These are phyloP conservation scores for Drosophila repleta DNA, from an alignment of 1,140 invertebrate species.

Conservation along the genomic window DNA sequence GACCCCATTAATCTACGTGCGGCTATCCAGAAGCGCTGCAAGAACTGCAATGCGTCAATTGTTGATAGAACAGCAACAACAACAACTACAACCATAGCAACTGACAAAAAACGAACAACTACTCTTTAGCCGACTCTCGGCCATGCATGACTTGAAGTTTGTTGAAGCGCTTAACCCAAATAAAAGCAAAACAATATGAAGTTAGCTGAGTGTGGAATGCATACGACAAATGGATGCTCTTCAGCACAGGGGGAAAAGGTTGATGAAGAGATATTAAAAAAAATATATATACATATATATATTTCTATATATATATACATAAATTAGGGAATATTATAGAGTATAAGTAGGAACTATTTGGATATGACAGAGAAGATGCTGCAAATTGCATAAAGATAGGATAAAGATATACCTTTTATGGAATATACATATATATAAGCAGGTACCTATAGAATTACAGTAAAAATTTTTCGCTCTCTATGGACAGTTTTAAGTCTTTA, in stretches of 20 bases:
- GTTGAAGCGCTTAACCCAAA: slow-evolving; percentile 75
- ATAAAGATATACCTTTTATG: no score
- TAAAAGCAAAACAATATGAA: slow-evolving; percentile 39
- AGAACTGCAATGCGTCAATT: slow-evolving; percentile 48
- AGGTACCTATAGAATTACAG: no score
- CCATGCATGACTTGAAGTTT: slow-evolving; percentile 70
- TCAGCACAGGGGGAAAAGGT: not conserved
- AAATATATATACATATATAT: no score
- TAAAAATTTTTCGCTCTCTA: no score
- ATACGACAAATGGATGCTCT: slow-evolving; percentile 18
- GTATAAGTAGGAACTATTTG: no score
- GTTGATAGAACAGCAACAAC: slow-evolving; percentile 32
- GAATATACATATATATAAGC: no score
- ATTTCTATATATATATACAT: not conserved
- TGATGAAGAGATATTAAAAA: not conserved
- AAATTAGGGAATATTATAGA: not conserved
- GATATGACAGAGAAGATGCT: no score
- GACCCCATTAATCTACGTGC: slow-evolving; percentile 44
- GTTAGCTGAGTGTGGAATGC: not conserved
- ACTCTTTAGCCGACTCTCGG: slow-evolving; percentile 45
- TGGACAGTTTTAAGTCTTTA: no score
- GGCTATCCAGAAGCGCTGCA: slow-evolving; percentile 44
- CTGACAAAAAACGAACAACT: slow-evolving; percentile 24
- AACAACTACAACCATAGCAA: slow-evolving; percentile 8
- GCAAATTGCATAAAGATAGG: no score